phyloP scores from a whole-genome alignment of 35 echinoderm and acorn worm genomes.

The Lytechinus pictus region DNA sequence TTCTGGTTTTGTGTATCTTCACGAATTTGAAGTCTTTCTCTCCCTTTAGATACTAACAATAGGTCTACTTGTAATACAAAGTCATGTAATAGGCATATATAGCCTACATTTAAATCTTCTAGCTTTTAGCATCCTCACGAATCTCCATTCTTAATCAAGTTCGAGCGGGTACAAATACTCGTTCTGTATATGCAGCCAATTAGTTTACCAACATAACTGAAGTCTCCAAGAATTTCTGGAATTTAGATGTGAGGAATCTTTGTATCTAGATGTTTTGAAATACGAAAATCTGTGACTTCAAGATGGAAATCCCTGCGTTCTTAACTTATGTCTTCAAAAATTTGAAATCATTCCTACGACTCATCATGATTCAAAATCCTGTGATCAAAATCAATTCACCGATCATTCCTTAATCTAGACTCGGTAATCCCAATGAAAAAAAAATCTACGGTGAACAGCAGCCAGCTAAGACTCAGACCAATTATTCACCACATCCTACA shows the following conservation, averaged over 20 bases:
- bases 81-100: too few relatives aligned
- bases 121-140: not conserved
- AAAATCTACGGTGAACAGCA: not conserved
- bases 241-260: not conserved
- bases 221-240: not conserved
- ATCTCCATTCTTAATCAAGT: not conserved
- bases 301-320: not conserved
- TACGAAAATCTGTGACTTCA: not conserved
- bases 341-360: not conserved
- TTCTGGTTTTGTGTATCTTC: too few relatives aligned
- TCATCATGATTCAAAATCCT: not conserved
- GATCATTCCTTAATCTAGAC: not conserved
- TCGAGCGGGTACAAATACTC: not conserved
- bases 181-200: not conserved
- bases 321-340: not conserved
- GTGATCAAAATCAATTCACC: not conserved
- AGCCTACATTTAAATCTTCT: too few relatives aligned
- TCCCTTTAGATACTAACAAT: too few relatives aligned
- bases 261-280: not conserved
- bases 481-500: slow-evolving; percentile 12
- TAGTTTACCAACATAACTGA: not conserved
- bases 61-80: too few relatives aligned
- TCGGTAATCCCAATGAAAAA: not conserved
- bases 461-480: not conserved
- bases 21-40: too few relatives aligned